Conservation (phyloP, 2,888 invertebrate genomes). For the Glyphotaelius pellucidus region DNA sequence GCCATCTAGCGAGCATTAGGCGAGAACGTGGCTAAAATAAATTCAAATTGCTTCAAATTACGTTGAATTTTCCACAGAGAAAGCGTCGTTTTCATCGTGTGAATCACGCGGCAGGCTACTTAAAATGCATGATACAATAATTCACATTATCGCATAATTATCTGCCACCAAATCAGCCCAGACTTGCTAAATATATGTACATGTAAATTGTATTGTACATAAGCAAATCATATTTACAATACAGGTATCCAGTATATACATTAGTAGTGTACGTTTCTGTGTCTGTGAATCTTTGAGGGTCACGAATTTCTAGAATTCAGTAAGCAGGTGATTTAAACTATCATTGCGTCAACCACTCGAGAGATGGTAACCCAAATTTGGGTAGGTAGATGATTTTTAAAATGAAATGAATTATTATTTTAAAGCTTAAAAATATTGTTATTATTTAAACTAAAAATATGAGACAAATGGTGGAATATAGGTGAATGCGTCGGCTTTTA, state of each 20-base stretch:
- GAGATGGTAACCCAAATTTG: too few relatives aligned
- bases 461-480: too few relatives aligned
- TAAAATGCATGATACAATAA: constrained; percentile 45
- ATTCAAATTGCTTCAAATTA: constrained; percentile 51
- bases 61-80: neutral
- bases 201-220: neutral
- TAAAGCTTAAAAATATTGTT: too few relatives aligned
- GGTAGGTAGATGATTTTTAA: too few relatives aligned
- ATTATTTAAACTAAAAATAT: too few relatives aligned
- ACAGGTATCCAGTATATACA: neutral
- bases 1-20: neutral
- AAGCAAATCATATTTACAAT: neutral
- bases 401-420: too few relatives aligned
- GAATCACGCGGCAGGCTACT: constrained; percentile 15
- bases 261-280: too few relatives aligned
- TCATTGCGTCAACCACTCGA: too few relatives aligned
- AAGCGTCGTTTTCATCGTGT: constrained; percentile 4
- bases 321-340: too few relatives aligned
- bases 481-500: too few relatives aligned
- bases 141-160: constrained; percentile 52
- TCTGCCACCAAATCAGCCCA: constrained; percentile 22
- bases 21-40: constrained; percentile 11
- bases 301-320: too few relatives aligned
- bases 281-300: too few relatives aligned
- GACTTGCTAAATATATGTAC: neutral